These are phyloP conservation scores for Drosophila parvula DNA, from an alignment of 1,140 invertebrate species.

Conservation along the genomic window DNA sequence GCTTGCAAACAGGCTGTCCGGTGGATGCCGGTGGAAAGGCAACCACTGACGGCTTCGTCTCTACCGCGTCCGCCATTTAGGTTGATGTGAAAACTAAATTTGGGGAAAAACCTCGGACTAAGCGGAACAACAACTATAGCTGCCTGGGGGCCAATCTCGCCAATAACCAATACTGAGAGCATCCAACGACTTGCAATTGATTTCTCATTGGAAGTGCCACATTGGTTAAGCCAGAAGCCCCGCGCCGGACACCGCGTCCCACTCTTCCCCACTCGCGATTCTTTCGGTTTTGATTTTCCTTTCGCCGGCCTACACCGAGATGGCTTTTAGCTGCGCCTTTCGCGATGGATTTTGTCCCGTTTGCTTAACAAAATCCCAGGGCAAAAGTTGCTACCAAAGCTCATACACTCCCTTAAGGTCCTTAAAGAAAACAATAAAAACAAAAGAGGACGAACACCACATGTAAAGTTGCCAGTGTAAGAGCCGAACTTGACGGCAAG, in stretches of 20 bases:
- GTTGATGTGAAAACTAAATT: slow-evolving; percentile 1
- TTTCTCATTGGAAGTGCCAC: slow-evolving; percentile 80
- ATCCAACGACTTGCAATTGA: slow-evolving; percentile 80
- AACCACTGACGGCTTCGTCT: background rate
- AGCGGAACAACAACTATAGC: slow-evolving; percentile 48
- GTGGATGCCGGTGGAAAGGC: background rate
- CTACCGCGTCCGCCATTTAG: slow-evolving; percentile 6
- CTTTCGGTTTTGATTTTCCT: background rate
- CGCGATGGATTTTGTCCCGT: slow-evolving; percentile 40
- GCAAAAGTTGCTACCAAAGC: slow-evolving; percentile 22
- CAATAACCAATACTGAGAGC: slow-evolving; percentile 83
- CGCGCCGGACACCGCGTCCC: slow-evolving; percentile 20
- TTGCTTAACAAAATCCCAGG: slow-evolving; percentile 20
- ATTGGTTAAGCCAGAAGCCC: slow-evolving; percentile 82
- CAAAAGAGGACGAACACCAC: slow-evolving; percentile 9
- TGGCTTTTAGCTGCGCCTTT: slow-evolving; percentile 37
- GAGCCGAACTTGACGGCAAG: background rate
- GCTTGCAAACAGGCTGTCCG: slow-evolving; percentile 40
- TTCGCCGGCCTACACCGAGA: background rate
- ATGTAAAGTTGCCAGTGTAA: slow-evolving; percentile 1
- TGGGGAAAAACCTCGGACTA: slow-evolving; percentile 14
- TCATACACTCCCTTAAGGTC: background rate
- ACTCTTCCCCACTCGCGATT: slow-evolving; percentile 20
- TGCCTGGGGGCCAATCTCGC: slow-evolving; percentile 65
- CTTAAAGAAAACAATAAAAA: background rate